Evolutionary conservation across 53 echinoderm and acorn worm species (phyloP).

Genomic region (Luidia sarsii): DNA sequence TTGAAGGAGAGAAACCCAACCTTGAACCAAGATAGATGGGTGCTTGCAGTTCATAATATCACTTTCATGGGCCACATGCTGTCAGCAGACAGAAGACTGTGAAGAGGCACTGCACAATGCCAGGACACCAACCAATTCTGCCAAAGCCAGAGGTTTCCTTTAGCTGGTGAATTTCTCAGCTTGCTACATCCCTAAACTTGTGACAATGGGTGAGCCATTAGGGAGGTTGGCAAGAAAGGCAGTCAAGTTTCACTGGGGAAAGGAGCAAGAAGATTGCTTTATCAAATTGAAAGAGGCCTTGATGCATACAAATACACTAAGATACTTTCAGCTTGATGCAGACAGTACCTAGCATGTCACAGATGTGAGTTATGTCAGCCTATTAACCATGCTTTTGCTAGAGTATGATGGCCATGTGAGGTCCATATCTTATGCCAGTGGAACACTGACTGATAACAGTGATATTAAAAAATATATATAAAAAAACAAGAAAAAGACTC

Average conservation of each 20-base stretch:
- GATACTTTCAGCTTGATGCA: conserved; percentile 25
- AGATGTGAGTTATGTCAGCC: too few species aligned
- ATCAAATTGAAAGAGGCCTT: background rate
- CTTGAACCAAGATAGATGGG: conserved; percentile 57
- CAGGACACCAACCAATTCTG: background rate
- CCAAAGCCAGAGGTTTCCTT: conserved; percentile 25
- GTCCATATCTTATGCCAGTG: too few species aligned
- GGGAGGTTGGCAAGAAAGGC: background rate
- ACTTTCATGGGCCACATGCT: conserved; percentile 36
- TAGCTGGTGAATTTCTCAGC: conserved; percentile 48
- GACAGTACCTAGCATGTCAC: conserved; percentile 21
- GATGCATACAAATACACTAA: background rate
- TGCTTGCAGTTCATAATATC: conserved; percentile 48
- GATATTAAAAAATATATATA: too few species aligned
- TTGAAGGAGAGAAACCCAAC: conserved; percentile 61
- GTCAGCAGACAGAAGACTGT: conserved; percentile 25
- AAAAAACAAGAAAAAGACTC: too few species aligned
- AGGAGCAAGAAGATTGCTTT: conserved; percentile 16
- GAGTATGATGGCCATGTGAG: too few species aligned
- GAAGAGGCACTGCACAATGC: conserved; percentile 4
- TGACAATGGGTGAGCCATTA: conserved; percentile 23
- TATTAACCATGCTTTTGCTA: too few species aligned
- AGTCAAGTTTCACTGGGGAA: background rate
- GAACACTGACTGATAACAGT: too few species aligned
- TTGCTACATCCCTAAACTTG: conserved; percentile 26